Evolutionary conservation across 2,113 vertebrate genomes (phyloP), one percentile per base, ranked within the genome.

Genomic region (Podarcis cretensis): DNA sequence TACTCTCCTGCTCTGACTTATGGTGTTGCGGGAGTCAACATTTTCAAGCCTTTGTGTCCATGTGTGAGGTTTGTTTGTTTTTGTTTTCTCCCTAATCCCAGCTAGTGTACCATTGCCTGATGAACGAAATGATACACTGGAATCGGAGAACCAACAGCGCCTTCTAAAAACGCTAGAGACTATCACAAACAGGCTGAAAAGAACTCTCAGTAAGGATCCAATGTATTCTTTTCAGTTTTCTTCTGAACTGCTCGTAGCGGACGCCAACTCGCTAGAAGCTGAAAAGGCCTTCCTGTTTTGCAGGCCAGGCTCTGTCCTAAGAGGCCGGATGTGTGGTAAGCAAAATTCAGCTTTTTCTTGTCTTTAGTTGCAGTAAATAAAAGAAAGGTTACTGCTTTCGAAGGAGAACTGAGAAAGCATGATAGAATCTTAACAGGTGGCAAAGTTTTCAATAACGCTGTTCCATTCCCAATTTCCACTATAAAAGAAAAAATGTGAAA

Each of bases 281-380:
- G 97, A 95, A 92, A 98, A 96, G 87, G 98, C 98, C 6, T 97
- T 98, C 54, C 97, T 99, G 48, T 99, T 97, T 96, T 99, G 99
- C 95, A 97, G 97, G 73, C 99, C 99, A 0, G 99, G 99, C 89
- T 99, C 99, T 0, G 96, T 99, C 91, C 97, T 99, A 79, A 98
- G 98, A 90, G 98, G 98, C 6, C 97, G 98, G 81, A 98, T 99
- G 98, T 99, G 99, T 92, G 99, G 99, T 99, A 97, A 98, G 98
- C 93, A 80, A 79, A 37, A 90, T 78, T 4, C 63, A 71, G 78
- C 68, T 7, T 3, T 23, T 92, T 43, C 40, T 88, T 76, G n/a
- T 8, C 16, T 71, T 16, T 86, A 18, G 87, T 87, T 83, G 57
- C 43, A 86, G 89, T 83, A 35, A 40, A 20, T 32, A 43, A 40